phyloP scores from a whole-genome alignment of 2,888 invertebrate species.

The Scrobipalpa costella region DNA sequence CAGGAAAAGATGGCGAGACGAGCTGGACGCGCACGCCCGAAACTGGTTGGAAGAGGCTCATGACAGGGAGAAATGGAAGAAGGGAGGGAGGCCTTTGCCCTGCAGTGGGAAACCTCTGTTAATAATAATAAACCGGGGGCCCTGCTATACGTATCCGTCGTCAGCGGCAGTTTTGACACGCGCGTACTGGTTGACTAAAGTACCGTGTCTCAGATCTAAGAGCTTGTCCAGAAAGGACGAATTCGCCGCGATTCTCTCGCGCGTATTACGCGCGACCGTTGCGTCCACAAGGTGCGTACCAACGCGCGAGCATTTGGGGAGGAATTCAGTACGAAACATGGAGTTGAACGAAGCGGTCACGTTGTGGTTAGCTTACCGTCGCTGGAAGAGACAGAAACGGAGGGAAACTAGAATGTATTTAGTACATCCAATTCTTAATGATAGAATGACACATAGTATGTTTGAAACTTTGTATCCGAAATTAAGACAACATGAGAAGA shows the following conservation, averaged over 20 bases:
- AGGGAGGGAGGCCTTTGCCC: too few relatives aligned
- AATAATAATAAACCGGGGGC: too few relatives aligned
- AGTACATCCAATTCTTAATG: slow-evolving; percentile 28
- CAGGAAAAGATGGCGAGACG: too few relatives aligned
- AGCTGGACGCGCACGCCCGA: too few relatives aligned
- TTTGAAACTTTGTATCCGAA: slow-evolving; percentile 28
- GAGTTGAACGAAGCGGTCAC: slow-evolving; percentile 32
- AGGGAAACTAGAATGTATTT: slow-evolving; percentile 31
- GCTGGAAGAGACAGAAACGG: slow-evolving; percentile 31
- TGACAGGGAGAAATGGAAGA: too few relatives aligned
- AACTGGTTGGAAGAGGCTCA: too few relatives aligned
- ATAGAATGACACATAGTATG: slow-evolving; percentile 27
- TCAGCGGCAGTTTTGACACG: too few relatives aligned
- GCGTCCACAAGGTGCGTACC: slow-evolving; percentile 11
- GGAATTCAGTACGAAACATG: slow-evolving; percentile 31
- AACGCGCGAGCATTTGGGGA: slow-evolving; percentile 23
- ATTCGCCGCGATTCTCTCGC: slow-evolving; percentile 25
- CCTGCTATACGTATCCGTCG: too few relatives aligned
- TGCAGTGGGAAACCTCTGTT: too few relatives aligned
- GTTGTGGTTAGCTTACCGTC: slow-evolving; percentile 29
- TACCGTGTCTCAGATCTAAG: too few relatives aligned
- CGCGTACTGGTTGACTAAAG: too few relatives aligned
- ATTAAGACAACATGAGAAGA: slow-evolving; percentile 27
- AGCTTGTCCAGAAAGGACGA: slow-evolving; percentile 12
- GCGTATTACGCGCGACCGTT: slow-evolving; percentile 29